Evolutionary conservation across 2,888 invertebrate species (phyloP), one percentile per base, ranked within the genome.

Genomic region (Xestia sexstrigata): DNA sequence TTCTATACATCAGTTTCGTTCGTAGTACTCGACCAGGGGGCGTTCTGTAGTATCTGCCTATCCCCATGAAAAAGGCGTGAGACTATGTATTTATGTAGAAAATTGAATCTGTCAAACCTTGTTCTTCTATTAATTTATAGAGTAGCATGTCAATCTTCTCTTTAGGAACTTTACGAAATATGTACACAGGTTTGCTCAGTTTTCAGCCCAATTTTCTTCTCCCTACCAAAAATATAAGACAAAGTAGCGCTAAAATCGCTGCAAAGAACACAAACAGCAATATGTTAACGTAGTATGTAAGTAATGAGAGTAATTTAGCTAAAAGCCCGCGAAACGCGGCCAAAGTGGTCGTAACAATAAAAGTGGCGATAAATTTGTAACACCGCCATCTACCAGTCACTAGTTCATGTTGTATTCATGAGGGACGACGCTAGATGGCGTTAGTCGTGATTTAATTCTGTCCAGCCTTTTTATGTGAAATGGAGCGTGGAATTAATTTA

Each of bases 391-490:
- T 95, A 93, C 90, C 89, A 87, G 90, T 90, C 88, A 89, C 76
- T 74, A 82, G 80, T 86, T 92, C 93, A 95, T 95, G 95, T 94
- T 91, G 85, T 94, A 95, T 95, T 94, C 95, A 96, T 95, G 93
- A 93, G 89, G 76, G 87, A 81, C 87, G 90, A 87, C 90, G 88
- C 91, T 93, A 96, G 95, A 94, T 95, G 95, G 95, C 96, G 94
- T 90, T 95, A 95, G 94, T 93, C 84, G 94, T 93, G 94, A 94
- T 94, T 95, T 95, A 94, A 95, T 95, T 93, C 90, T 85, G 88
- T 82, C 81, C 83, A 70, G 78, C 70, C 82, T 81, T 88, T 78
- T 75, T 86, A 85, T 79, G 79, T 80, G 81, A 47, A 77, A 75
- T 70, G 78, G 70, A 75, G 83, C 70, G 78, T 9, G 30, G 81